phyloP scores from a whole-genome alignment of 2,113 vertebrate species.

The Calypte anna region DNA sequence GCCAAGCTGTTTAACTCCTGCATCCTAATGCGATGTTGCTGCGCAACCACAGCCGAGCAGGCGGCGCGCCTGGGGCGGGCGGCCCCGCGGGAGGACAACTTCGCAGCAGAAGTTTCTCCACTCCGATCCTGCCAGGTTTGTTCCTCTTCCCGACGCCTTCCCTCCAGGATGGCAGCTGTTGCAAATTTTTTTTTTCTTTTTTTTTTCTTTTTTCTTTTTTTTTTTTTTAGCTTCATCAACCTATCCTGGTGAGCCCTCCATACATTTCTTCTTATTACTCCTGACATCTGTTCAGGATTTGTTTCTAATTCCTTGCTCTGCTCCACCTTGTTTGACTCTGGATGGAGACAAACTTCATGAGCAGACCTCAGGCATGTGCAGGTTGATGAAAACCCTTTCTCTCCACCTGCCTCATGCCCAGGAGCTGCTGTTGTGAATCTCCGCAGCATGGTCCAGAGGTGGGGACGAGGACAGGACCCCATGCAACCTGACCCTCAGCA shows the following conservation, averaged over 20 bases:
- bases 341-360: accelerated
- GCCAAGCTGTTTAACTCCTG: not conserved
- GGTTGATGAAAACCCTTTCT: accelerated
- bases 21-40: not conserved
- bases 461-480: not conserved
- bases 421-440: not conserved
- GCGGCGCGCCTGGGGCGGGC: not conserved
- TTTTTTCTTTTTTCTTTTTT: too few relatives aligned
- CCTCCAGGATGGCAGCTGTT: constrained; percentile 2
- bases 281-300: constrained; percentile 18
- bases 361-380: not conserved
- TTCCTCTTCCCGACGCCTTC: not conserved
- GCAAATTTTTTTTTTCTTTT: not conserved
- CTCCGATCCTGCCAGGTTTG: not conserved
- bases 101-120: not conserved
- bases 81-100: not conserved
- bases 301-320: not conserved
- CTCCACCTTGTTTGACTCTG: not conserved
- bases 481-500: not conserved
- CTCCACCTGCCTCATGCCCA: not conserved
- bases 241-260: not conserved
- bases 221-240: not conserved
- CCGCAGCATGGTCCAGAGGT: not conserved
- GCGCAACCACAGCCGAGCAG: not conserved
- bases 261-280: not conserved